A percentile compares a stretch with the other conserved stretches of the same genome.
These are phyloP conservation scores for Coluber constrictor DNA, from an alignment of 2,797 vertebrate species.

Conservation along the genomic window DNA sequence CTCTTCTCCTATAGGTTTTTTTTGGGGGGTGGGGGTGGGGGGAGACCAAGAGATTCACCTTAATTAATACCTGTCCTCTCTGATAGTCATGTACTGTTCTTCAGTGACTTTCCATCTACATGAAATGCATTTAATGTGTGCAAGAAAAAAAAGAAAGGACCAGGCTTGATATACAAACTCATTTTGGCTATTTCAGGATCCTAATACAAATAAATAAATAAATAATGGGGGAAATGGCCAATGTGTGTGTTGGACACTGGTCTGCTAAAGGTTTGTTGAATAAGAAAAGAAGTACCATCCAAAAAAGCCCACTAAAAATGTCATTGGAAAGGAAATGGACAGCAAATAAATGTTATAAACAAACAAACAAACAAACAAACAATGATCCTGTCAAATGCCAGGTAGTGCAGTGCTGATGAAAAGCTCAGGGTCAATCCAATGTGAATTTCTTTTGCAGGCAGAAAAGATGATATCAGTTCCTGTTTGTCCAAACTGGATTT, in stretches of 20 bases:
- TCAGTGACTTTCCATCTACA: neutral
- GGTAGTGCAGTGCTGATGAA: neutral
- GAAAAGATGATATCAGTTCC: constrained; percentile 3
- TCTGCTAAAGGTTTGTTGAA: neutral
- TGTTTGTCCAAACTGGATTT: constrained; percentile 16
- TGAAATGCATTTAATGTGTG: neutral
- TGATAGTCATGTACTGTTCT: neutral
- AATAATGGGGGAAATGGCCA: neutral
- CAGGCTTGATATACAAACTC: neutral
- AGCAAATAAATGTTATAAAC: too few relatives aligned
- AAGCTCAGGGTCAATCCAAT: neutral
- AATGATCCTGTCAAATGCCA: neutral
- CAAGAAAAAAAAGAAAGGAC: neutral
- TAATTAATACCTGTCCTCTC: neutral
- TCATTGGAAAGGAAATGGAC: too few relatives aligned
- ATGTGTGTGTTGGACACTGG: neutral
- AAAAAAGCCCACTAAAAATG: neutral
- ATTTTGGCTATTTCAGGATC: neutral
- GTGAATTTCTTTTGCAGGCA: constrained; percentile 9
- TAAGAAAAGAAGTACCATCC: neutral
- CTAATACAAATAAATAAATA: neutral
- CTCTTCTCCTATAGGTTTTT: neutral
- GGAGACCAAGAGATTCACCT: neutral
- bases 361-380: neutral
- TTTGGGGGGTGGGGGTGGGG: neutral